A percentile compares a stretch with the other conserved stretches of the same genome.
Conservation (phyloP, 2,113 vertebrate species). For the Vireo altiloquus region DNA sequence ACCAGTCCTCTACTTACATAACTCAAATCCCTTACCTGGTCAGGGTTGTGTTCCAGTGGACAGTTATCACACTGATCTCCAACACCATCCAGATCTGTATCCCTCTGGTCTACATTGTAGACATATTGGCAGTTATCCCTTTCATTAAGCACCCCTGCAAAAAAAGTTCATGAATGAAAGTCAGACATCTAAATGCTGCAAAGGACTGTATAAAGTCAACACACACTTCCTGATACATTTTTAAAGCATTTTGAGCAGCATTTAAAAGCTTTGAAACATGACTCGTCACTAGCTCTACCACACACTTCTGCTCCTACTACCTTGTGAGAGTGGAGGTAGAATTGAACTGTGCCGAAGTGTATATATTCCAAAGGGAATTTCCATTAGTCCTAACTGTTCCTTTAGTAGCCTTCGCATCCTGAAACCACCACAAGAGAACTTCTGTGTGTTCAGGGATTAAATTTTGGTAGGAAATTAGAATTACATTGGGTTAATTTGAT, state of each 20-base stretch:
- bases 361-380: background rate
- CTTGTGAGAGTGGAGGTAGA: background rate
- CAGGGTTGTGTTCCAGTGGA: conserved; percentile 94
- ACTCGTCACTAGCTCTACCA: background rate
- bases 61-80: conserved; percentile 99
- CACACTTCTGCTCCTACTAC: background rate
- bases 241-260: background rate
- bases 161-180: background rate
- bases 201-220: background rate
- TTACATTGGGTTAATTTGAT: background rate
- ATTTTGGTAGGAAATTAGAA: background rate
- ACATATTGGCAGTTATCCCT: conserved; percentile 95
- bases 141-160: conserved; percentile 91
- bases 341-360: background rate
- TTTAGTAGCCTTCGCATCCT: background rate
- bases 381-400: background rate
- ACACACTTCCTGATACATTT: background rate
- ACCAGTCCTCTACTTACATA: background rate
- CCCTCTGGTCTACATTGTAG: conserved; percentile 96
- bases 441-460: background rate
- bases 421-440: background rate
- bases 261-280: background rate
- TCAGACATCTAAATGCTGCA: background rate
- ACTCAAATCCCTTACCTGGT: conserved; percentile 81
- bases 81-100: conserved; percentile 92